Percentiles rank a stretch among this genome's conserved stretches.
phyloP scores from a whole-genome alignment of 2,113 vertebrate genomes.

The Mustela nigripes region DNA sequence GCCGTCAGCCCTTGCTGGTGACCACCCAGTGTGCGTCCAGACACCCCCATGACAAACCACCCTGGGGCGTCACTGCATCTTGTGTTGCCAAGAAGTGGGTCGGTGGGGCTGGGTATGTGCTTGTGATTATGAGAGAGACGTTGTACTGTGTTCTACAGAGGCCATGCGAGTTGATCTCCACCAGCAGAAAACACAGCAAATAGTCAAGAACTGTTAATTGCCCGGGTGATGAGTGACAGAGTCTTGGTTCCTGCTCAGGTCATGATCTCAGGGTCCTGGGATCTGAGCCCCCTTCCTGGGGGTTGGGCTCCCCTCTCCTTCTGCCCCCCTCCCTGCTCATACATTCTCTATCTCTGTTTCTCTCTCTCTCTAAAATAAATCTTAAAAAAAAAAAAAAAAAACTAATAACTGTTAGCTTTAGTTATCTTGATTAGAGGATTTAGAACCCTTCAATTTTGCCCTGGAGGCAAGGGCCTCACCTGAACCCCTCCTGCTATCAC shows the following conservation, averaged over 20 bases:
- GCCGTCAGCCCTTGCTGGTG: not conserved
- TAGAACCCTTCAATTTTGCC: not conserved
- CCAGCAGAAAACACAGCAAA: not conserved
- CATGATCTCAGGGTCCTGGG: not conserved
- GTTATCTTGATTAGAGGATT: not conserved
- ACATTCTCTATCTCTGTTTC: not conserved
- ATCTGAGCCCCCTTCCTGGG: not conserved
- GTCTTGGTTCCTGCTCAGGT: not conserved
- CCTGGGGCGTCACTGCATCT: not conserved
- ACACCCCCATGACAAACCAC: not conserved
- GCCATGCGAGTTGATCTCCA: not conserved
- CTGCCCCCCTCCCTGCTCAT: not conserved
- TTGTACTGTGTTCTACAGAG: not conserved
- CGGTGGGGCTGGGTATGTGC: not conserved
- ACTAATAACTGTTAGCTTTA: not conserved
- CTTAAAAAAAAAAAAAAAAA: not conserved
- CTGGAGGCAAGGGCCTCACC: not conserved
- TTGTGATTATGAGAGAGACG: not conserved
- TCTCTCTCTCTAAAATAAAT: not conserved
- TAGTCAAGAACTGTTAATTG: not conserved
- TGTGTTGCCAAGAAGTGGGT: not conserved
- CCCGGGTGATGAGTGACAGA: not conserved
- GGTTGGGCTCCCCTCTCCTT: not conserved
- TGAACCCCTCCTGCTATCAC: not conserved
- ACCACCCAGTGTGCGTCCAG: not conserved